A percentile compares a stretch with the other conserved stretches of the same genome.
These are phyloP conservation scores for Lepas anatifera DNA, from an alignment of 2,888 invertebrate genomes.

Conservation along the genomic window DNA sequence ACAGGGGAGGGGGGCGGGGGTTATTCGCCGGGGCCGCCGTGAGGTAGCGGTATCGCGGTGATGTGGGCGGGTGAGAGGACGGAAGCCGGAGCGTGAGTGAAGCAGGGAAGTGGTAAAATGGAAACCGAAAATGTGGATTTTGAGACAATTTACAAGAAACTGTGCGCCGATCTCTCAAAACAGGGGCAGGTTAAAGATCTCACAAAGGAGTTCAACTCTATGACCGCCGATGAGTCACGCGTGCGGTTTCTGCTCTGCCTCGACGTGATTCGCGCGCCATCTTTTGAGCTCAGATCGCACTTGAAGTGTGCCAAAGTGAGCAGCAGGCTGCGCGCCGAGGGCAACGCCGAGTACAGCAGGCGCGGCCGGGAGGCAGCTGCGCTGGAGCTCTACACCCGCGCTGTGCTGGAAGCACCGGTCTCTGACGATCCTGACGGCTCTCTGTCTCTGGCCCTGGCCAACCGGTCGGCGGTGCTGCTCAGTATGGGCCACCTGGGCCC, in stretches of 20 bases:
- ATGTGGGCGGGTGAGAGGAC: too few species aligned
- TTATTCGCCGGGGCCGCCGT: too few species aligned
- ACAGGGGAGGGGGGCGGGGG: not conserved
- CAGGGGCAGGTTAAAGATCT: not conserved
- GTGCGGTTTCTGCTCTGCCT: not conserved
- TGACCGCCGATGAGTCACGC: not conserved
- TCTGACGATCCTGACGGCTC: too few species aligned
- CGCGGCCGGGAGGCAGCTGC: not conserved
- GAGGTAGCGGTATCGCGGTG: too few species aligned
- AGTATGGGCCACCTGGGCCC: not conserved
- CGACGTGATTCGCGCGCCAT: not conserved
- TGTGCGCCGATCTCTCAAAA: not conserved
- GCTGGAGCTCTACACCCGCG: not conserved
- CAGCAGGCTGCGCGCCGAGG: not conserved
- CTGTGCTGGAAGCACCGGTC: not conserved
- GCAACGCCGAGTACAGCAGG: not conserved
- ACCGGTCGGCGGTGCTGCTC: constrained; percentile 7
- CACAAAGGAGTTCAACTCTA: constrained; percentile 1
- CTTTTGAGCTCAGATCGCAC: not conserved
- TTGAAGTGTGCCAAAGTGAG: not conserved
- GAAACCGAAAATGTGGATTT: not conserved
- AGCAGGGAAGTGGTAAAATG: too few species aligned
- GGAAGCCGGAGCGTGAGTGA: too few species aligned
- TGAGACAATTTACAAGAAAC: not conserved
- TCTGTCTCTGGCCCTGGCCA: not conserved